These are phyloP conservation scores for Nasonovia ribisnigri DNA, from an alignment of 2,888 invertebrate species.

Conservation along the genomic window DNA sequence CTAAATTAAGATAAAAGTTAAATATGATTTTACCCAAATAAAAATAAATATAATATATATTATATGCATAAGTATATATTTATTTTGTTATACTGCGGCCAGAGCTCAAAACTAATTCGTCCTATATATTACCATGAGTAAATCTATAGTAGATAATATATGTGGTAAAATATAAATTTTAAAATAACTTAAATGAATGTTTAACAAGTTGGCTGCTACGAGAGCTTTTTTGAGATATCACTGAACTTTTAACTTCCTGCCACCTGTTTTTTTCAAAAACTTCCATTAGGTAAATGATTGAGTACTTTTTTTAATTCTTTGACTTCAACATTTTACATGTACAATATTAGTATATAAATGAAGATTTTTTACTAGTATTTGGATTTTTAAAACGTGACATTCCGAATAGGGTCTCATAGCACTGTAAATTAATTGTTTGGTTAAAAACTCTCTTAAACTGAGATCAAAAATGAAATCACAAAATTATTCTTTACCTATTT, in stretches of 20 bases:
- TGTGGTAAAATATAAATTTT: background rate
- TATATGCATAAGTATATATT: too few species aligned
- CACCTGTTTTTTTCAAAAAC: background rate
- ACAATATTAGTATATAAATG: background rate
- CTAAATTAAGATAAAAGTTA: background rate
- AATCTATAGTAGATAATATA: background rate
- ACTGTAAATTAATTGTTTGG: background rate
- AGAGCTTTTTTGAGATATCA: background rate
- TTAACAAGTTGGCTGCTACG: background rate
- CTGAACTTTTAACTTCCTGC: background rate
- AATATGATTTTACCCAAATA: background rate
- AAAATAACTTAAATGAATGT: too few species aligned
- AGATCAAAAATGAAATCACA: background rate
- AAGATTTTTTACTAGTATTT: background rate
- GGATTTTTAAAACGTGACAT: background rate
- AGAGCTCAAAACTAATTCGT: background rate
- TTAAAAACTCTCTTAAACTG: background rate
- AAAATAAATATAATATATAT: too few species aligned
- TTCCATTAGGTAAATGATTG: background rate
- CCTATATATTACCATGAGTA: background rate
- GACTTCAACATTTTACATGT: background rate
- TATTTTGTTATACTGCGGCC: background rate
- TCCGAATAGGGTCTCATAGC: background rate
- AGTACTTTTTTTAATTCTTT: background rate
- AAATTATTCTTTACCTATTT: background rate